A percentile compares a stretch with the other conserved stretches of the same genome.
Evolutionary conservation across 2,888 invertebrate species (phyloP).

Genomic region (Hypolimnas misippus): DNA sequence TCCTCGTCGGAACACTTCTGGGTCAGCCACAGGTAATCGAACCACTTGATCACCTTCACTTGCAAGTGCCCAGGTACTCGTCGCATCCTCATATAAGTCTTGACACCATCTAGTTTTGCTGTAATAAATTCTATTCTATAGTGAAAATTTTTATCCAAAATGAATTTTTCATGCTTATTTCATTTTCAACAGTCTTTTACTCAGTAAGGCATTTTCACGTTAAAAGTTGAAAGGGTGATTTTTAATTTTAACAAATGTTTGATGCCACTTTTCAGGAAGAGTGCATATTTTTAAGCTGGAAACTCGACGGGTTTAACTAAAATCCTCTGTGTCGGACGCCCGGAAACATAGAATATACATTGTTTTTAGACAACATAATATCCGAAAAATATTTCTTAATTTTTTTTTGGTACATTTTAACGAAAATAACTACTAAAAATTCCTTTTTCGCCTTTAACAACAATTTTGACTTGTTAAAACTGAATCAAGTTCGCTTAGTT

Average conservation of each 20-base stretch:
- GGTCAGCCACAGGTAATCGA: conserved; percentile 99
- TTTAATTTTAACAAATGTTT: neutral
- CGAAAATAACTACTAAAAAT: too few relatives aligned
- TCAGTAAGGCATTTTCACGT: neutral
- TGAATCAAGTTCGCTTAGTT: conserved; percentile 19
- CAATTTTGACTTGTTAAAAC: neutral
- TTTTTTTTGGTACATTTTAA: too few relatives aligned
- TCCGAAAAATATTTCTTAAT: too few relatives aligned
- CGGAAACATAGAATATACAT: neutral
- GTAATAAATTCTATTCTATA: conserved; percentile 73
- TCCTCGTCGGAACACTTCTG: conserved; percentile 99
- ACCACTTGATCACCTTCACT: conserved; percentile 99
- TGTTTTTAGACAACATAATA: too few relatives aligned
- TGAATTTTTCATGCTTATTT: neutral
- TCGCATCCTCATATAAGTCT: conserved; percentile 99
- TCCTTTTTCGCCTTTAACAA: too few relatives aligned
- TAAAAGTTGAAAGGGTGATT: conserved; percentile 3
- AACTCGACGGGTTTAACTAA: too few relatives aligned
- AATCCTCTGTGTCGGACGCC: too few relatives aligned
- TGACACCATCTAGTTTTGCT: conserved; percentile 99
- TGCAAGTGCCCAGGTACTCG: conserved; percentile 97
- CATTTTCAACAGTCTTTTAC: neutral
- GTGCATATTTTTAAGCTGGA: neutral
- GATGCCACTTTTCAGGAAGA: neutral
- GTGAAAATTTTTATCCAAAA: neutral